Base-by-base conservation (phyloP, 2,797 vertebrate species). In the Gallirallus australis region DNA sequence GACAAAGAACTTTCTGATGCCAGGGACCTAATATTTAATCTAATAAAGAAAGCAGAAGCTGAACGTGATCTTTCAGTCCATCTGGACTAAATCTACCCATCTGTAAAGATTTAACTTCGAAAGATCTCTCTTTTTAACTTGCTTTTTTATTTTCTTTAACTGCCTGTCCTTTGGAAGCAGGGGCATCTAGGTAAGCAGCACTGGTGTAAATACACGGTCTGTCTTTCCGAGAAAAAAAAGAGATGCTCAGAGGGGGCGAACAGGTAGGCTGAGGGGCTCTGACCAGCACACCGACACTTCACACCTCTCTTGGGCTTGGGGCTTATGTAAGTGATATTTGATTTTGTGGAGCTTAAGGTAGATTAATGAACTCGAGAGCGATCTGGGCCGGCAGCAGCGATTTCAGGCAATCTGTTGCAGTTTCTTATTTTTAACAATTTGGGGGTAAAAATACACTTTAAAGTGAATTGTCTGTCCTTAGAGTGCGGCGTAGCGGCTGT, bases 261-360 rank as follows among this genome's bases (percentile, higher is more conserved):
- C 16, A 6, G 11, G 45, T 6, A 16, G 50, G 31, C 2, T 57
- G 82, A 4, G 48, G 8, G 53, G 31, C 45, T n/a, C 33, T 5
- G 13, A 15, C 39, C 53, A 1, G 27, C 1, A 21, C 53, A 4
- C 31, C 35, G 5, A 3, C 0, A 1, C 63, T 42, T 54, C 17
- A 1, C 1, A 12, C 2, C 27, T 40, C 28, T 15, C 45, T 16
- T 0, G 8, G 17, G 60, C 48, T 47, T 1, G 1, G 11, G 31
- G 28, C 5, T 61, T 35, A 5, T 0, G 20, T 19, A 25, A 81
- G 72, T 7, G 53, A 48, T 9, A 10, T 13, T 78, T 35, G 30
- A 60, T 71, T 48, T 64, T 6, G 50, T 9, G 30, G 16, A 25
- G 39, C 18, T 84, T 20, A 17, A 69, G 17, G 52, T 5, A 24